Conservation (phyloP, 2,888 invertebrate genomes). For the Noctua pronuba region DNA sequence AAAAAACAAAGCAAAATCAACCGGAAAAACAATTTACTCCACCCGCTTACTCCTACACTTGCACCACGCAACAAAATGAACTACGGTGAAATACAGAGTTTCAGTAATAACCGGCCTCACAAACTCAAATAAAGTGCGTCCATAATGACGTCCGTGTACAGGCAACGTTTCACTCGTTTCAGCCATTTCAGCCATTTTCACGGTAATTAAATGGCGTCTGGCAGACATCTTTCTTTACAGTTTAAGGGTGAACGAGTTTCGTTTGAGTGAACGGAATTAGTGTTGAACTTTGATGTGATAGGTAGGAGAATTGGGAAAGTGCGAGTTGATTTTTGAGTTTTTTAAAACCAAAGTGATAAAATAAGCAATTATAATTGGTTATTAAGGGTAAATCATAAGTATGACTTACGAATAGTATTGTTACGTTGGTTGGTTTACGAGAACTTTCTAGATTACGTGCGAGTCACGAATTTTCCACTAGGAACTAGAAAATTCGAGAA, state of each 20-base stretch:
- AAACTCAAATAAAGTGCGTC: conserved; percentile 75
- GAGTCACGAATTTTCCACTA: too few relatives aligned
- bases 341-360: not conserved
- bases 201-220: conserved; percentile 71
- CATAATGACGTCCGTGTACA: conserved; percentile 70
- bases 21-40: not conserved
- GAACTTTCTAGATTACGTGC: too few relatives aligned
- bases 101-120: conserved; percentile 74
- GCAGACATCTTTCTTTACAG: conserved; percentile 63
- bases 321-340: not conserved
- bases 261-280: conserved; percentile 46
- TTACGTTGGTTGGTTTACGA: too few relatives aligned
- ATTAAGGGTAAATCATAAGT: not conserved
- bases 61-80: conserved; percentile 65
- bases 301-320: not conserved
- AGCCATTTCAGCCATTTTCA: conserved; percentile 72
- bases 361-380: not conserved
- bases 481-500: too few relatives aligned
- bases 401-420: too few relatives aligned
- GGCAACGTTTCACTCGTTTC: conserved; percentile 61
- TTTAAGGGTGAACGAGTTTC: conserved; percentile 44
- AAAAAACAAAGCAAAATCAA: too few relatives aligned
- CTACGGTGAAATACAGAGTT: conserved; percentile 72
- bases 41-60: not conserved
- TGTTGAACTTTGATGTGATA: conserved; percentile 41